Evolutionary conservation across 2,888 invertebrate species (phyloP).

Genomic region (Lasius fuliginosus): DNA sequence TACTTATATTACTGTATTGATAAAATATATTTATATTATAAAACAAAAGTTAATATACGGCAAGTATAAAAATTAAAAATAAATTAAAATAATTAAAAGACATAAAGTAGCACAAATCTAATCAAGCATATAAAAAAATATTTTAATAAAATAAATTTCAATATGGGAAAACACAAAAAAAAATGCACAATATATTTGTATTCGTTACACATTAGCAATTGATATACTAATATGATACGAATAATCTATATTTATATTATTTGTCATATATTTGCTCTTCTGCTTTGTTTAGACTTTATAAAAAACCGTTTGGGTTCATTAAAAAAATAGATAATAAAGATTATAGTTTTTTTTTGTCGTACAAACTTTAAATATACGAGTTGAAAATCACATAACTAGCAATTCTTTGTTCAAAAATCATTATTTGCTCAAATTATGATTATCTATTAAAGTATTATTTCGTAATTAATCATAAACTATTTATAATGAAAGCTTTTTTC

Average conservation of each 20-base stretch:
- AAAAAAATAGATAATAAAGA: neutral
- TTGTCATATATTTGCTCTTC: neutral
- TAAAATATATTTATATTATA: neutral
- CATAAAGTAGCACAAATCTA: neutral
- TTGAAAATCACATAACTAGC: neutral
- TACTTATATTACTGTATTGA: neutral
- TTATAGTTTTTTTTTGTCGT: neutral
- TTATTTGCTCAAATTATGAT: neutral
- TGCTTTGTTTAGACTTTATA: neutral
- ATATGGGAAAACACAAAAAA: neutral
- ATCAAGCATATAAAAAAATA: neutral
- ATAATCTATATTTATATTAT: neutral
- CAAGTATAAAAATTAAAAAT: neutral
- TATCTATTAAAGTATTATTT: neutral
- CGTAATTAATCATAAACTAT: neutral
- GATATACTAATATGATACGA: neutral
- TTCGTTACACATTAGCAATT: neutral
- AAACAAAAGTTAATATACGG: neutral
- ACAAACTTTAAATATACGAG: neutral
- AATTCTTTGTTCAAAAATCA: neutral
- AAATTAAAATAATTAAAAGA: neutral
- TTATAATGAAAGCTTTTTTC: conserved; percentile 6
- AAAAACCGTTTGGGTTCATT: neutral
- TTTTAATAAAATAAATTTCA: neutral
- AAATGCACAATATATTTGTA: neutral